A percentile compares a stretch with the other conserved stretches of the same genome.
phyloP scores from a whole-genome alignment of 2,113 vertebrate genomes.

The Eleginops maclovinus region DNA sequence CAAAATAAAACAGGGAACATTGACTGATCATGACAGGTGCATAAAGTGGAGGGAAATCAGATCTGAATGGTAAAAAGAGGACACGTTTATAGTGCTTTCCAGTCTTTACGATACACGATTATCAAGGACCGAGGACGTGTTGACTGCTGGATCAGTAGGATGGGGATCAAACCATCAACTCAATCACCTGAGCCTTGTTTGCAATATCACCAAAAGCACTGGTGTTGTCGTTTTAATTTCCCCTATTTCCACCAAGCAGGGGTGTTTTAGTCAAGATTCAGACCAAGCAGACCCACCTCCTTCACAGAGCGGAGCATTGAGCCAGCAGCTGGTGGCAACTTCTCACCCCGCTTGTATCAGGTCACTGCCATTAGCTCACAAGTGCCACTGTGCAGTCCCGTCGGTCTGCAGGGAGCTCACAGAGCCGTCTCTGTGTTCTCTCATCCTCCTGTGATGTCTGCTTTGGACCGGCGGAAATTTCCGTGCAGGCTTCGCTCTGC shows the following conservation, averaged over 20 bases:
- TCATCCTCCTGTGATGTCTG: conserved; percentile 48
- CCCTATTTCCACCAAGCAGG: neutral
- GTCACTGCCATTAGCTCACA: conserved; percentile 24
- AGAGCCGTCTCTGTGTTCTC: conserved; percentile 28
- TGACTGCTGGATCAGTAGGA: too few species aligned
- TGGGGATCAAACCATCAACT: too few species aligned
- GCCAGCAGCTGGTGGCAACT: neutral
- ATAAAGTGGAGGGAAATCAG: too few species aligned
- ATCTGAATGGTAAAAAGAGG: too few species aligned
- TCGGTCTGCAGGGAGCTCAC: conserved; percentile 2
- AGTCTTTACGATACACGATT: too few species aligned
- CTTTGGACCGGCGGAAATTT: conserved; percentile 19
- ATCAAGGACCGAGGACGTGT: too few species aligned
- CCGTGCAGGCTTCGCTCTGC: neutral
- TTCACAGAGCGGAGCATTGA: conserved; percentile 18
- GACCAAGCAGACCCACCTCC: neutral
- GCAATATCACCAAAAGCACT: too few species aligned
- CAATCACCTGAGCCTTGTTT: too few species aligned
- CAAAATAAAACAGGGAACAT: too few species aligned
- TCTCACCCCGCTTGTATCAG: conserved; percentile 19
- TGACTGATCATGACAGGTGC: too few species aligned
- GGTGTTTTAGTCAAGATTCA: neutral
- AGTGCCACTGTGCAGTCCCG: conserved; percentile 6
- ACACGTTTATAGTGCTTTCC: too few species aligned
- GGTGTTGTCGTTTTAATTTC: too few species aligned